Conservation (phyloP, 2,888 invertebrate species). For the Orchesellides sinensis region DNA sequence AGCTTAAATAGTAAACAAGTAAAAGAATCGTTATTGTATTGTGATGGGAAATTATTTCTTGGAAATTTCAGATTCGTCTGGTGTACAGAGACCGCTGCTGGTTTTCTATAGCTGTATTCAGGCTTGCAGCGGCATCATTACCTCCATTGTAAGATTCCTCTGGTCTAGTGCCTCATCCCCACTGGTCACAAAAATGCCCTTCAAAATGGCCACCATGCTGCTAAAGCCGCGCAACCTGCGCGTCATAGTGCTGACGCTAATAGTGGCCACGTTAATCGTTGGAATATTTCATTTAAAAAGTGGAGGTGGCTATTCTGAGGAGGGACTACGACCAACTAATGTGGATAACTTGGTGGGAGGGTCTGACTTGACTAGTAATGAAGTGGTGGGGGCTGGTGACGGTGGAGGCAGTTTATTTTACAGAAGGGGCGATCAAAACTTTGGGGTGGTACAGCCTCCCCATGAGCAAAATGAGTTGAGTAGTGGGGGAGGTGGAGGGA, state of each 20-base stretch:
- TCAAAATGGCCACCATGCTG: slow-evolving; percentile 1
- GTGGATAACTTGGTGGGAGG: neutral
- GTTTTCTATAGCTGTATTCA: too few relatives aligned
- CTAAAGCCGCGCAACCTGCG: slow-evolving; percentile 69
- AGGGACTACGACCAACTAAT: slow-evolving; percentile 40
- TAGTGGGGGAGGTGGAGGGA: neutral
- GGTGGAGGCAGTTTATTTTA: neutral
- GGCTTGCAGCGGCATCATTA: too few relatives aligned
- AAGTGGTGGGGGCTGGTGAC: neutral
- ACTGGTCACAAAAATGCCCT: slow-evolving; percentile 15
- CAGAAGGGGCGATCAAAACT: neutral
- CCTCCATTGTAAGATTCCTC: too few relatives aligned
- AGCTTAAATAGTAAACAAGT: too few relatives aligned
- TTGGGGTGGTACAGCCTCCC: too few relatives aligned
- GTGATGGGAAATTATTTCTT: too few relatives aligned
- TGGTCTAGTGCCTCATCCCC: too few relatives aligned
- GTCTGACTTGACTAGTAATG: neutral
- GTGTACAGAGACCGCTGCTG: too few relatives aligned
- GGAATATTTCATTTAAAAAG: slow-evolving; percentile 67
- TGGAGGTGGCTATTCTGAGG: too few relatives aligned
- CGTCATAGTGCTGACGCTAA: slow-evolving; percentile 65
- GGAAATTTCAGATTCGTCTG: too few relatives aligned
- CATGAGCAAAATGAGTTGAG: neutral
- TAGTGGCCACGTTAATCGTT: slow-evolving; percentile 57
- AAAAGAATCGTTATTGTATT: too few relatives aligned